Base-by-base conservation (phyloP, 2,113 vertebrate genomes). In the Pterophyllum scalare region DNA sequence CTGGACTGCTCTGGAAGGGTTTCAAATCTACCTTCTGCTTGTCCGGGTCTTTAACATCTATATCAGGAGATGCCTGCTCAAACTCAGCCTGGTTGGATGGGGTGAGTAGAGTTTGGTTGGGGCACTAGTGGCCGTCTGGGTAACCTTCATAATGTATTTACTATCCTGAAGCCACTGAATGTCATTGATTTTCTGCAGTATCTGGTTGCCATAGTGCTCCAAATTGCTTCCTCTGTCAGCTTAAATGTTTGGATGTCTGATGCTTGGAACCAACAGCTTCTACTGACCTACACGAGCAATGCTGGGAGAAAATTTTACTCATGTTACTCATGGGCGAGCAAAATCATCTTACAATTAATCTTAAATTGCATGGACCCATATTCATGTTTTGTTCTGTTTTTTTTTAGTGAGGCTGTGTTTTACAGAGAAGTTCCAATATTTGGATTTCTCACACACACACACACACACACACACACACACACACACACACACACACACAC, bases 11-110 rank as follows among this genome's bases (percentile, higher is more conserved):
- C 86, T 96, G 20, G 95, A 96, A 82, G 93, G 94, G 19, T 94
- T 96, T 80, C 95, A 96, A 65, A 88, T 96, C 22, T 96, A 96
- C 85, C 84, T 96, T 12, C 90, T 96, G 20, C 88, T 96, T 4
- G 80, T 96, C 56, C 86, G 86, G 6, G 91, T 95, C 22, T 96
- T 95, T 77, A 96, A 96, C 86, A 94, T 94, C 89, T 96, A 96
- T 59, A 62, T 96, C 75, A 91, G 80, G 58, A 89, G 77, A 94
- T 96, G 96, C 89, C 20, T 95, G 81, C 93, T 95, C 26, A 96
- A 95, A 79, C 87, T 96, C 57, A 87, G 90, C 81, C 1, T 94
- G 54, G 62, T 95, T 49, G 95, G 94, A 83, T 96, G 95, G 95
- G 95, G 95, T 95, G 85, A 93, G 94, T 87, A 49, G 26, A 38